Evolutionary conservation across 2,888 invertebrate genomes (phyloP).

Genomic region (Dioctria linearis): DNA sequence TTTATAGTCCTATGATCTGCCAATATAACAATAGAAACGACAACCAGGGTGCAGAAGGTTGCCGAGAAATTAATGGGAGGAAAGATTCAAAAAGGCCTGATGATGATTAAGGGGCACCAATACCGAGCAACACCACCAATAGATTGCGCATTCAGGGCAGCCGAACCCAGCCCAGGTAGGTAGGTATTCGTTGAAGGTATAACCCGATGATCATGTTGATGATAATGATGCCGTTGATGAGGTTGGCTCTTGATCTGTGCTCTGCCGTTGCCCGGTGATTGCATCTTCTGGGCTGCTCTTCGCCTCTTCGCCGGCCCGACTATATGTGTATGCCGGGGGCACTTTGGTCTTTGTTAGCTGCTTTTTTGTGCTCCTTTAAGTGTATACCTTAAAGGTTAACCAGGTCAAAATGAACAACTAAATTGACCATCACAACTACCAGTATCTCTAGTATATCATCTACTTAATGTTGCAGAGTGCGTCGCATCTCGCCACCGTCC

Average conservation of each 20-base stretch:
- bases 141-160: constrained; percentile 40
- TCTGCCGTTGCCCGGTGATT: constrained; percentile 43
- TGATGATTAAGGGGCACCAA: constrained; percentile 54
- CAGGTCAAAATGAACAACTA: constrained; percentile 70
- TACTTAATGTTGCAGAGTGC: not conserved
- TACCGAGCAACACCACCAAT: constrained; percentile 40
- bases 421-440: constrained; percentile 66
- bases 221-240: constrained; percentile 62
- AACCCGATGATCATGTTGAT: constrained; percentile 61
- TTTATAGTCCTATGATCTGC: constrained; percentile 36
- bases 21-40: constrained; percentile 50
- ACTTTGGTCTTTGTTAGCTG: constrained; percentile 58
- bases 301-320: constrained; percentile 53
- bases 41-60: constrained; percentile 35
- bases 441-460: constrained; percentile 8
- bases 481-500: not conserved
- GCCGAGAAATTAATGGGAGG: constrained; percentile 43
- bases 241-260: constrained; percentile 58
- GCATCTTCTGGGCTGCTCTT: constrained; percentile 14
- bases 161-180: constrained; percentile 54
- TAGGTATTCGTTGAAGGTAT: constrained; percentile 48
- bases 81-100: constrained; percentile 49
- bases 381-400: constrained; percentile 64
- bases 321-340: constrained; percentile 68
- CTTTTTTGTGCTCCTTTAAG: constrained; percentile 42